Evolutionary conservation across 2,888 invertebrate species (phyloP), one percentile per base, ranked within the genome.

Genomic region (Strigamia maritima): DNA sequence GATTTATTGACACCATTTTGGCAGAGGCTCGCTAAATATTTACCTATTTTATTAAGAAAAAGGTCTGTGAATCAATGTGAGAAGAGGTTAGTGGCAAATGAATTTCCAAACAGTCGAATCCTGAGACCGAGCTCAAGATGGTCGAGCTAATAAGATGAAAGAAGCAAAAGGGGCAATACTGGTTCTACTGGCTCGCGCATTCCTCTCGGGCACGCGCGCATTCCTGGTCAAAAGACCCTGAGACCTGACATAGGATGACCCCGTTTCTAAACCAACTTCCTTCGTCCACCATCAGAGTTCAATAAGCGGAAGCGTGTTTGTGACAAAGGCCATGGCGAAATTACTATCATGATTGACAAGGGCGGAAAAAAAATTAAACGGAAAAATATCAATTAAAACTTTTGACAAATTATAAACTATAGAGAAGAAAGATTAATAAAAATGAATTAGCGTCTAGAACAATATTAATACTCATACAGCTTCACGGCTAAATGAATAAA

Each of bases 1-100:
- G 54, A 54, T 54, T 54, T 54, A 54, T 54, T 54, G 54, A 54
- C 54, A 54, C 54, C 54, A 54, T 54, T 54, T 54, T 54, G 54
- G 54, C 54, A 54, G 19, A 54, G 54, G 54, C 54, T 54, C 54
- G 54, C 54, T 54, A 54, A 54, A 54, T 54, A 54, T 54, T 54
- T 54, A 54, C 54, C 54, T 54, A 54, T 54, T 54, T 54, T 54
- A 54, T 54, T 54, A 54, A 54, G 54, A 54, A 54, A 54, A 54
- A 54, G 54, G 54, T 54, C 54, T 54, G 54, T 54, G 54, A 54
- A 54, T 54, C 54, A 54, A 54, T 54, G 54, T 54, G 22, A 54
- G 54, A 54, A 19, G 54, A 54, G 54, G 54, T 54, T 54, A 54
- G 54, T 54, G 54, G 54, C 54, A 54, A 54, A 54, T 54, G 54